Evolutionary conservation across 2,888 invertebrate genomes (phyloP).

Genomic region (Drosophila mettleri): DNA sequence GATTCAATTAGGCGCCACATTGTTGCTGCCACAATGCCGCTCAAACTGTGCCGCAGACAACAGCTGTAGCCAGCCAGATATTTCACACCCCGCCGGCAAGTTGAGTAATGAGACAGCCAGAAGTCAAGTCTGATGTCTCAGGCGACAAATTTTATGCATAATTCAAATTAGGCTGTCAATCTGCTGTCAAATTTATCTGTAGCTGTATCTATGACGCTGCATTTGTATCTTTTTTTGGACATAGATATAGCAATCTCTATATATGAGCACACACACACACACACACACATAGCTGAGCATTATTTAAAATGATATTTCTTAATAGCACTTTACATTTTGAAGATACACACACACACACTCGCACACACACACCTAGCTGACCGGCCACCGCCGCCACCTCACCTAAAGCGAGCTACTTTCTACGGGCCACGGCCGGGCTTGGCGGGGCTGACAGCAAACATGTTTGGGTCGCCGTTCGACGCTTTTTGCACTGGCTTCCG

Average conservation of each 20-base stretch:
- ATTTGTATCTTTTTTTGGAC: conserved; percentile 7
- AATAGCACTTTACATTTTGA: conserved; percentile 42
- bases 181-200: conserved; percentile 21
- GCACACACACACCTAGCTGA: conserved; percentile 7
- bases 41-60: not conserved
- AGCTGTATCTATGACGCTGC: conserved; percentile 10
- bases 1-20: conserved; percentile 20
- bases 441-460: conserved; percentile 35
- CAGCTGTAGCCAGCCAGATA: not conserved
- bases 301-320: conserved; percentile 46
- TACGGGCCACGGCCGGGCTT: conserved; percentile 18
- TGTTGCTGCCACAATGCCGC: not conserved
- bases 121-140: conserved; percentile 28
- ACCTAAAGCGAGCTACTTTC: conserved; percentile 62
- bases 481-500: conserved; percentile 48
- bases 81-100: conserved; percentile 8
- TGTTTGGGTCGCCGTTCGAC: conserved; percentile 52
- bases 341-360: conserved; percentile 9
- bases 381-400: conserved; percentile 27
- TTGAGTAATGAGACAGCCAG: conserved; percentile 21
- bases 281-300: conserved; percentile 21
- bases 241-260: not conserved
- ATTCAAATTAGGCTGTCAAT: conserved; percentile 63
- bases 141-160: conserved; percentile 49
- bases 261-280: not conserved